Conservation (phyloP, 37 sponge, comb jelly and placozoan species). For the Petrosia ficiformis region DNA sequence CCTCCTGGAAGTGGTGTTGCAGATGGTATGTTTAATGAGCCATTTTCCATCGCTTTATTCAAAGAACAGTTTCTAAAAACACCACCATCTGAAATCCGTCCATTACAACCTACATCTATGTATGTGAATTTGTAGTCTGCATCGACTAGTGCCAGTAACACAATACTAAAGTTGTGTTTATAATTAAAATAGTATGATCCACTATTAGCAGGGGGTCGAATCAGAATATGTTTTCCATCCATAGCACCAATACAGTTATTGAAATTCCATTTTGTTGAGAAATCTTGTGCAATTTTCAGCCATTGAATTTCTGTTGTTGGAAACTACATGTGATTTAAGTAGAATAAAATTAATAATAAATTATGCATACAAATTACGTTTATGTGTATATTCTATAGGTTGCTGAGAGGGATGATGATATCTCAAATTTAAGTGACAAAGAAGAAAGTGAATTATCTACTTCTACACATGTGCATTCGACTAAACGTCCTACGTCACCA, state of each 20-base stretch:
- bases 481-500: too few species aligned
- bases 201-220: conserved; percentile 30
- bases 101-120: conserved; percentile 42
- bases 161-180: conserved; percentile 39
- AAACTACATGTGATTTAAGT: conserved; percentile 23
- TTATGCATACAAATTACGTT: too few species aligned
- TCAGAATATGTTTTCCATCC: conserved; percentile 54
- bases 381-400: too few species aligned
- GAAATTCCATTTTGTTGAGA: conserved; percentile 37
- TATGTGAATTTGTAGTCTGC: conserved; percentile 45
- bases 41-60: conserved; percentile 8
- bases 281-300: conserved; percentile 16
- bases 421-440: too few species aligned
- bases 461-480: too few species aligned
- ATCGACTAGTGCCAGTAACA: conserved; percentile 38
- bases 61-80: conserved; percentile 25
- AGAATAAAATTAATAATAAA: too few species aligned
- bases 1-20: conserved; percentile 2
- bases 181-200: conserved; percentile 56
- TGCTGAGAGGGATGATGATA: too few species aligned
- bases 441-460: too few species aligned
- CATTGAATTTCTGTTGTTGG: conserved; percentile 31
- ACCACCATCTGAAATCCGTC: conserved; percentile 49
- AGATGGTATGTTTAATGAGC: conserved; percentile 28
- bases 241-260: conserved; percentile 40